Evolutionary conservation across 2,888 invertebrate genomes (phyloP), one percentile per base, ranked within the genome.

Genomic region (Myopa testacea): DNA sequence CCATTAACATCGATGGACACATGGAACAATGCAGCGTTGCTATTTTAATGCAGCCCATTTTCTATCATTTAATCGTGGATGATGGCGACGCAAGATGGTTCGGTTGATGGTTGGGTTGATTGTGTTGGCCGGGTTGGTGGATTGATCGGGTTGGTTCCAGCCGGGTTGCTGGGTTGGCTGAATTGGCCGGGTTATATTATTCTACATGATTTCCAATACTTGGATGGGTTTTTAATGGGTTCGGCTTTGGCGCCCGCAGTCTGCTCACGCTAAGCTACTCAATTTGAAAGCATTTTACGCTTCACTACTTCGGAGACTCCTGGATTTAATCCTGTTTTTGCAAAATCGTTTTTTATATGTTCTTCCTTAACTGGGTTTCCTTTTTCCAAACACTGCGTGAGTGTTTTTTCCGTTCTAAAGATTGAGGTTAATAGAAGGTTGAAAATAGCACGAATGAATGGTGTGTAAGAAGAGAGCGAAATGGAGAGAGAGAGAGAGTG

Each of bases 271-370:
- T 58, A 12, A 34, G 40, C 75, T 68, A 38, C 75, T 81, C 34
- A 38, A 81, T 83, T 82, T 81, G 82, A 83, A 83, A 85, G 84
- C 84, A 84, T 87, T 86, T 86, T 84, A 83, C 84, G 85, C 87
- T 85, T 86, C 84, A 85, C 82, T 82, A 84, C 84, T 80, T 84
- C 84, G 82, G 81, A 82, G 85, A 85, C 85, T 84, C 60, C 60
- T n/a, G 10, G 86, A 86, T 85, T 86, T 85, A 84, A 86, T 85
- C 86, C 84, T 85, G 85, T 84, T 85, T 84, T 83, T 82, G 82
- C 77, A 50, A n/a, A 65, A 74, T 12, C 4, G 16, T 26, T 40
- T 50, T 73, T 74, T 65, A 14, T 50, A 14, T 55, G 6, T 50
- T 19, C 19, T 55, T 67, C 19, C 37, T 55, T 55, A n/a, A 52